Percentiles rank a stretch among this genome's conserved stretches.
Evolutionary conservation across 1,140 invertebrate species (phyloP).

Genomic region (Proales similis): DNA sequence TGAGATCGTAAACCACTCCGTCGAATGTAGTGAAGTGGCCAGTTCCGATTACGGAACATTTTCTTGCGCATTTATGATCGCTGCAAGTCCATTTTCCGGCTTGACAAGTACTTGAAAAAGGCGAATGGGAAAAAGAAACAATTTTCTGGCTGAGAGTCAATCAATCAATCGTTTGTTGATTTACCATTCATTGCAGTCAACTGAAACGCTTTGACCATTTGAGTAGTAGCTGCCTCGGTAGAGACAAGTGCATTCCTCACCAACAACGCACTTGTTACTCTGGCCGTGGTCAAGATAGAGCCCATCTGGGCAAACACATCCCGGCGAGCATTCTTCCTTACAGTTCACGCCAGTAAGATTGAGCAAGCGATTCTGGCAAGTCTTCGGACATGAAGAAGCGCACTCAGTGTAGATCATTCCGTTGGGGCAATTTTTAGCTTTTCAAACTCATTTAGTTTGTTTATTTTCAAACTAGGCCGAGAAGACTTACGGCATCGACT

Average conservation of each 20-base stretch:
- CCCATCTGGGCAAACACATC: conserved; percentile 40
- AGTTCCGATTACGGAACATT: conserved; percentile 61
- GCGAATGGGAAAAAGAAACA: conserved; percentile 7
- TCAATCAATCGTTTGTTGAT: background rate
- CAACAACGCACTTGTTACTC: conserved; percentile 38
- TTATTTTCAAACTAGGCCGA: background rate
- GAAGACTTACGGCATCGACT: conserved; percentile 67
- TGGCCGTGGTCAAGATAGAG: conserved; percentile 31
- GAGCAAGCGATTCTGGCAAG: conserved; percentile 56
- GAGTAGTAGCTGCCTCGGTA: conserved; percentile 39
- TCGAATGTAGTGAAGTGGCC: conserved; percentile 41
- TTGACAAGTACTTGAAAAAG: conserved; percentile 43
- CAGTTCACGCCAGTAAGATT: conserved; percentile 23
- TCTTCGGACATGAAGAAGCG: conserved; percentile 64
- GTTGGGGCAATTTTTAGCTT: conserved; percentile 42
- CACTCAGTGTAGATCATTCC: conserved; percentile 68
- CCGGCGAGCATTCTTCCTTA: conserved; percentile 40
- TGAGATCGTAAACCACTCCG: conserved; percentile 39
- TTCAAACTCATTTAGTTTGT: conserved; percentile 37
- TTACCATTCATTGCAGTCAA: conserved; percentile 42
- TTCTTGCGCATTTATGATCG: conserved; percentile 47
- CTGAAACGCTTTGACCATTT: conserved; percentile 27
- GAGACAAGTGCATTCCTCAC: conserved; percentile 40
- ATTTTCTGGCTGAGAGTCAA: background rate
- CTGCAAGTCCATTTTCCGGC: conserved; percentile 45